Evolutionary conservation across 2,888 invertebrate genomes (phyloP), one percentile per base, ranked within the genome.

Genomic region (Xestia xanthographa): DNA sequence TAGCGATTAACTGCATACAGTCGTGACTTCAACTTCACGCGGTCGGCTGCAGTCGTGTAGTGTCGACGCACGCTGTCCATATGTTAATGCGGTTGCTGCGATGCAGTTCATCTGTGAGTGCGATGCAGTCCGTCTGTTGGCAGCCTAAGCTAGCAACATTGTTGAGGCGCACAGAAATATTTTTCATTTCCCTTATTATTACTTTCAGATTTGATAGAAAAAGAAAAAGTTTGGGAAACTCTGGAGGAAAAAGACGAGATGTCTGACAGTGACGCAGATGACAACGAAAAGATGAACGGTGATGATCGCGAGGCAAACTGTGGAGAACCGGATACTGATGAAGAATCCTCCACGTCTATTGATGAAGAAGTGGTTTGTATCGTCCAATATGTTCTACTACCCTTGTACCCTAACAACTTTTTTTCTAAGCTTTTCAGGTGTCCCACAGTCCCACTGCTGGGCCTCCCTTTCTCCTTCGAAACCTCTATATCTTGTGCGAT

Each of bases 211-310:
- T 92, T 97, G 82, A 90, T 95, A 71, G 97, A 97, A 69, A 95
- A 95, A 88, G 97, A 97, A 85, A 92, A 97, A 74, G 94, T 97
- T 48, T 97, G 97, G 97, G 97, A 97, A 86, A 95, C 97, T 8
- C 92, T 97, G 41, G 97, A 97, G 80, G 97, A 97, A 85, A 95
- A 93, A 87, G 96, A 96, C 74, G 96, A 96, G 86, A 87, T 90
- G 14, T 82, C 90, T 38, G 95, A 95, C 73, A 92, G 92, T 70
- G 94, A 84, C 45, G 83, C 79, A 4, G 93, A 93, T 68, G 87
- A 86, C 11, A 86, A 86, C 45, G 81, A 79, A 6, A 76, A 82
- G 62, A 63, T 79, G 43, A 82, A 85, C 45, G 75, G 83, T 1
- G 92, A 89, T 43, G 82, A 88, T 73, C 73, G 86, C 14, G 83